A percentile compares a stretch with the other conserved stretches of the same genome.
Conservation (phyloP, 2,888 invertebrate genomes). For the Aphodius granarius region DNA sequence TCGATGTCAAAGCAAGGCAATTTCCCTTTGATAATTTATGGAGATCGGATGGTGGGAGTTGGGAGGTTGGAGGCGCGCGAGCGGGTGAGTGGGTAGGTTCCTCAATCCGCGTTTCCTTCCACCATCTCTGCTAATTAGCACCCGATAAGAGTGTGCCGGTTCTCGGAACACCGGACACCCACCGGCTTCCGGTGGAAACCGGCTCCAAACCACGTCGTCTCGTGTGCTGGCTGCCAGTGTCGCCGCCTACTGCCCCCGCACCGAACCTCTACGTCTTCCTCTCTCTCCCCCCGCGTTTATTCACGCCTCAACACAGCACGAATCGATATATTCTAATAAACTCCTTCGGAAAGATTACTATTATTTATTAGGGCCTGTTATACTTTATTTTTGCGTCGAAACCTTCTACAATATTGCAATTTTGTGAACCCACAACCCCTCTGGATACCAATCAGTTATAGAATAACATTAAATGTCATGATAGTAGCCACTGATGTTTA, state of each 20-base stretch:
- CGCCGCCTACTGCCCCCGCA: neutral
- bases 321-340: neutral
- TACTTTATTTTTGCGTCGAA: too few relatives aligned
- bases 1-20: neutral
- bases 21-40: neutral
- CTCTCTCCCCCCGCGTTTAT: neutral
- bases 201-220: constrained; percentile 22
- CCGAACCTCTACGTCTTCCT: neutral
- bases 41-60: neutral
- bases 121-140: constrained; percentile 19
- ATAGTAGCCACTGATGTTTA: too few relatives aligned
- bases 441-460: too few relatives aligned
- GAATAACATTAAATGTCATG: too few relatives aligned
- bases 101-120: neutral
- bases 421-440: too few relatives aligned
- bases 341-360: neutral
- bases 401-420: too few relatives aligned
- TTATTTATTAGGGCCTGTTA: neutral
- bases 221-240: constrained; percentile 2
- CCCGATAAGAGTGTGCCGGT: constrained; percentile 24
- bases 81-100: neutral
- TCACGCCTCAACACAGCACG: neutral
- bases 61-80: too few relatives aligned
- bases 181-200: constrained; percentile 41
- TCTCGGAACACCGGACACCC: constrained; percentile 40